Base-by-base conservation (phyloP, 2,797 vertebrate species). In the Diglossa cyanea region DNA sequence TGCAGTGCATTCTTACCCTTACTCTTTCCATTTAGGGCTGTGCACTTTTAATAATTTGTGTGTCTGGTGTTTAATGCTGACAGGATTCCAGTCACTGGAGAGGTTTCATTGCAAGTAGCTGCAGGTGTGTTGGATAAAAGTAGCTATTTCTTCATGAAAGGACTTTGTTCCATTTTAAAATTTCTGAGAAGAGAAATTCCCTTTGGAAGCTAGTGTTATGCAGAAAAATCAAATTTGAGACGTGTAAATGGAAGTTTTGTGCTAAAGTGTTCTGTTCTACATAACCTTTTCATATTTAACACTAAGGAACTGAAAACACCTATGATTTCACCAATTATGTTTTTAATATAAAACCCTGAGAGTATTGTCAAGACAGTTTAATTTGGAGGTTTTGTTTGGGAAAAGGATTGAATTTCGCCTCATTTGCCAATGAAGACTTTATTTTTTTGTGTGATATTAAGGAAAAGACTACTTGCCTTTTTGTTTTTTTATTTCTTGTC, bases 41-140 rank as follows among this genome's bases (percentile, higher is more conserved):
- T 97, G 95, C 91, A 83, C 94, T 97, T 96, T 95, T 98, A 98
- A 97, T 98, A 98, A 97, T 97, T 97, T 95, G 93, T 98, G 94
- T 98, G 97, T 98, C 98, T 98, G 98, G 97, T 98, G 91, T 98
- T 98, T 98, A 98, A 98, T 98, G 98, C 98, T 98, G 98, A 98
- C 98, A 98, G 98, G 98, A 98, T 98, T 96, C 97, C 98, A 98
- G 98, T 98, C 97, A 98, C 96, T 98, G 98, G 98, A 98, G 97
- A 98, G 97, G 94, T 98, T 98, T 98, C 98, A 98, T 98, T 98
- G 97, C 98, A 97, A 97, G 97, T 98, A 98, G 98, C 97, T 98
- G 97, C 97, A 98, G 98, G 98, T 98, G 98, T 98, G 98, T 98
- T 94, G 97, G 93, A 96, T 97, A 95, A 96, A 97, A 98, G 89